Percentiles rank a stretch among this genome's conserved stretches.
Evolutionary conservation across 2,888 invertebrate genomes (phyloP).

Genomic region (Melikaiella ostensackeni): DNA sequence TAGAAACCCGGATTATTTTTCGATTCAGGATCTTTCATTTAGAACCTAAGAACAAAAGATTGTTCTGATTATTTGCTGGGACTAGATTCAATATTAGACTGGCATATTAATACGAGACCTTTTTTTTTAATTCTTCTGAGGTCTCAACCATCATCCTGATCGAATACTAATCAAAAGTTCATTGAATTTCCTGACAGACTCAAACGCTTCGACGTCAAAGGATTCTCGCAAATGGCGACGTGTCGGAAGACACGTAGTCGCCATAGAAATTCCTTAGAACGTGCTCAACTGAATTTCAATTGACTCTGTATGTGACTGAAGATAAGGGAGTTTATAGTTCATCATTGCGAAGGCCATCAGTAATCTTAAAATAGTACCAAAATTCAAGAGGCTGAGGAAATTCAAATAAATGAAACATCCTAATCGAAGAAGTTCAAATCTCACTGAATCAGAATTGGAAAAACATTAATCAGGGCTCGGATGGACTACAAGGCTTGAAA

Average conservation of each 20-base stretch:
- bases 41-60: too few species aligned
- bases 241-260: conserved; percentile 52
- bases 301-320: conserved; percentile 8
- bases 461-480: too few species aligned
- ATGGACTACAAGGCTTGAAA: too few species aligned
- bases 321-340: conserved; percentile 20
- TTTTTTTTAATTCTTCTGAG: neutral
- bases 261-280: conserved; percentile 43
- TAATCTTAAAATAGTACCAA: conserved; percentile 25
- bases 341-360: neutral
- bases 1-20: neutral
- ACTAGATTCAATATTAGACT: neutral
- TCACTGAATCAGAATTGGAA: too few species aligned
- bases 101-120: neutral
- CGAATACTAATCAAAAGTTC: conserved; percentile 23
- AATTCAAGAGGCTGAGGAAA: neutral
- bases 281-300: conserved; percentile 48
- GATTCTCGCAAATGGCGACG: conserved; percentile 37
- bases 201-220: conserved; percentile 12
- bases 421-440: neutral
- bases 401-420: neutral
- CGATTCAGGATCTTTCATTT: too few species aligned
- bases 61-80: too few species aligned
- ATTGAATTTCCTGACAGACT: conserved; percentile 27
- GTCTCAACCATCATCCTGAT: conserved; percentile 1